Evolutionary conservation across 2,888 invertebrate species (phyloP), one percentile per base, ranked within the genome.

Genomic region (Leptopilina syphax): DNA sequence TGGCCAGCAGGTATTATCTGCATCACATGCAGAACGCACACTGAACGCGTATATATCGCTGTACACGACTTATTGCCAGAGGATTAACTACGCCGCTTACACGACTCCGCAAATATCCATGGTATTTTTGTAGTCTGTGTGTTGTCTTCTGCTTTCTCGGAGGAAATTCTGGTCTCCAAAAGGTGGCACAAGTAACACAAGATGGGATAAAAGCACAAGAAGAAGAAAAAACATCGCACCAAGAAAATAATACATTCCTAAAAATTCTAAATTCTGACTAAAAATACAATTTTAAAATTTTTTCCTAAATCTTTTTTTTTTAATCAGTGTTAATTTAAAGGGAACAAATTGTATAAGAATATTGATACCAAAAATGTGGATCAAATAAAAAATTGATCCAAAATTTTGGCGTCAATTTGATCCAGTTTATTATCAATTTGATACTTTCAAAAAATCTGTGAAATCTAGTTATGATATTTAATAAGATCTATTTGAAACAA

Each of bases 41-140:
- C 67, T 79, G 24, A 79, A 68, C 79, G 76, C 27, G 76, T 34
- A 34, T 79, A 70, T 67, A 41, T 80, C 63, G 79, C 79, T 50
- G 50, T 50, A 76, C 24, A 77, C 77, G 65, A 79, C 9, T 57
- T 18, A 18, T 18, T 81, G 66, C 65, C 80, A 77, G 78, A 80
- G 87, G 84, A 87, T 87, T 87, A 84, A 84, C 81, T 84, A 81
- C 82, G 83, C 81, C 82, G 84, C 83, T 84, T 83, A 83, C 82
- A 73, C 82, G 85, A 77, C 84, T 84, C 82, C 80, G 83, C 85
- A 87, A 86, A 88, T 86, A 86, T 87, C 84, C 85, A 86, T 81
- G 77, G 81, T 77, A 79, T 83, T 79, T 81, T 83, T 79, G n/a
- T 54, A 73, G 70, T n/a, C n/a, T 7, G 50, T 50, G 34, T 54